Percentiles rank a stretch among this genome's conserved stretches.
Evolutionary conservation across 2,888 invertebrate species (phyloP).

Genomic region (Therioaphis trifolii): DNA sequence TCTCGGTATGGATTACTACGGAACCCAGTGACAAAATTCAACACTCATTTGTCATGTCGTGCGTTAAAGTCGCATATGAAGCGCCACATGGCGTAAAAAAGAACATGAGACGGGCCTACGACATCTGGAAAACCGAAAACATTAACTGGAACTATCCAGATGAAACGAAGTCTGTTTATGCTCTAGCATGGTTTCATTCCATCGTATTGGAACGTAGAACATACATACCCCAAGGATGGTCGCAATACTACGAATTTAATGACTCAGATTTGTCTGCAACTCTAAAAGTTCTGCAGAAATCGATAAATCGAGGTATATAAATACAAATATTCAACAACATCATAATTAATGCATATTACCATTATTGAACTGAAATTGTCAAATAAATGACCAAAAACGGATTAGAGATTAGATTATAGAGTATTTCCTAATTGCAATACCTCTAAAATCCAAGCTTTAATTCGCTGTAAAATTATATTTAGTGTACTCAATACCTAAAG

Average conservation of each 20-base stretch:
- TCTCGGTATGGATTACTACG: slow-evolving; percentile 46
- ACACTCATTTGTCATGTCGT: slow-evolving; percentile 79
- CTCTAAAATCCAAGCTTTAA: no score
- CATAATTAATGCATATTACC: no score
- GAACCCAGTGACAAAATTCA: slow-evolving; percentile 78
- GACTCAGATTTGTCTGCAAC: slow-evolving; percentile 83
- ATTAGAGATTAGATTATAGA: no score
- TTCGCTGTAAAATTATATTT: no score
- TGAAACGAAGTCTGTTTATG: slow-evolving; percentile 75
- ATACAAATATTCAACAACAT: no score
- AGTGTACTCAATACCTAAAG: no score
- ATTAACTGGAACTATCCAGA: slow-evolving; percentile 67
- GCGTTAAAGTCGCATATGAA: slow-evolving; percentile 84
- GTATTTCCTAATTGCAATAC: no score
- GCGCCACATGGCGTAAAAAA: slow-evolving; percentile 87
- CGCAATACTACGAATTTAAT: slow-evolving; percentile 88
- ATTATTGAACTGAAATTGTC: no score
- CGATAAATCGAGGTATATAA: slow-evolving; percentile 68
- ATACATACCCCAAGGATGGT: slow-evolving; percentile 94
- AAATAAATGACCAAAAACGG: no score
- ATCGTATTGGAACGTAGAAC: slow-evolving; percentile 90
- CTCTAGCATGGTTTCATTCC: slow-evolving; percentile 89
- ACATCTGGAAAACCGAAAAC: slow-evolving; percentile 73
- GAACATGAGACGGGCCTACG: slow-evolving; percentile 81
- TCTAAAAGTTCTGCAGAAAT: slow-evolving; percentile 67